Base-by-base conservation (phyloP, 1,140 invertebrate species). In the Andrena cerasifolii region DNA sequence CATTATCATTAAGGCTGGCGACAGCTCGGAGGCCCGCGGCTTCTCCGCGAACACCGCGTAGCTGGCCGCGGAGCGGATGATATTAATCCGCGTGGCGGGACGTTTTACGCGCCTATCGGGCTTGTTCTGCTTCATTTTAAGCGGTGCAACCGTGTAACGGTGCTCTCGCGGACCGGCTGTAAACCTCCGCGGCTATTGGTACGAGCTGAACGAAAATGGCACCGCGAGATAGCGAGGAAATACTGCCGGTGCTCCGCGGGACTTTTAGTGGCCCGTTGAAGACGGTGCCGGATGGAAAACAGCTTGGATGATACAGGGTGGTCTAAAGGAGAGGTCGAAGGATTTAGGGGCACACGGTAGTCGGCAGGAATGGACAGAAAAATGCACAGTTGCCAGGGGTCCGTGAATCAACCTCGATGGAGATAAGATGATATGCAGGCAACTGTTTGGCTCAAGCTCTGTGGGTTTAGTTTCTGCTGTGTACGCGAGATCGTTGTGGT, bases 1-100 rank as follows among this genome's bases (percentile, higher is more conserved):
- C 18, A 68, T 76, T 76, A 58, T 76, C 73, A 58, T 76, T 68
- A 76, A 68, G n/a, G 33, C 61, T 54, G 28, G 45, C 47, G 59
- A 73, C 71, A 36, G 58, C 61, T 65, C 18, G 4, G 10, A 26
- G 54, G 33, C 51, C 18, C 21, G 24, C 14, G 31, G 24, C 1
- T 2, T 26, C 36, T 36, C 33, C 56, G 40, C 28, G 2, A 18
- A 7, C n/a, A 21, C 12, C 5, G 21, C 21, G 3, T 21, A 12
- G 18, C 2, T 18, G 5, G 12, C 26, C 45, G 47, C 8, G 45
- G 1, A 31, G 26, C 14, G 6, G 72, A 45, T 74, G 67, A 75
- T 75, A 75, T 58, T 67, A 49, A 75, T 63, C 49, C 47, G 36
- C n/a, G 8, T 18, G 49, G 14, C 21, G 36, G n/a, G 12, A 62